Base-by-base conservation (phyloP, 1,140 invertebrate species). In the Anoplolepis gracilipes region DNA sequence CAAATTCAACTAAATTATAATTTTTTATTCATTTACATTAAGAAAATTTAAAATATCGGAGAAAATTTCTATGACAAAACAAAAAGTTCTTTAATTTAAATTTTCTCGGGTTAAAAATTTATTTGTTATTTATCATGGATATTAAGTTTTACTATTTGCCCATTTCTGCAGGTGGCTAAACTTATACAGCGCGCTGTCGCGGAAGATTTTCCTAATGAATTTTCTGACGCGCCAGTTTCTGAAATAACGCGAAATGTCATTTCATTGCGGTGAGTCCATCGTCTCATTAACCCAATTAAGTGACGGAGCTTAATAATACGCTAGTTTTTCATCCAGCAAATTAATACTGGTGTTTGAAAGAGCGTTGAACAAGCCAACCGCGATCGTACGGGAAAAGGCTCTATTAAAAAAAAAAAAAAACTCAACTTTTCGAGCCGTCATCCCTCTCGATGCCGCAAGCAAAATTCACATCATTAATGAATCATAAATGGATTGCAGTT, bases 251-350 rank as follows among this genome's bases (percentile, higher is more conserved):
- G 53, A 25, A 75, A 64, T 88, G 85, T 92, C 91, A 88, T 93
- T 92, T 92, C 86, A 87, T 78, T 62, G 86, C 81, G 78, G 49
- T 55, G 76, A 88, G 85, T 89, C 86, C 91, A 92, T 91, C 91
- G 89, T 89, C 90, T 93, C 92, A 93, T 93, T 93, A 93, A 93
- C 92, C 93, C 91, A 93, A 93, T 93, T 93, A 93, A 91, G 77
- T 87, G 88, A 36, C 87, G 84, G 84, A 82, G 86, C 91, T 92
- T 90, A 90, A 93, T 92, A 91, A 92, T 86, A 89, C 88, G 89
- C 87, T 82, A 62, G 78, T 90, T 75, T 90, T 86, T 90, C 84
- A 90, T 90, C 70, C 88, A 81, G 75, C 70, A 90, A 90, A 90
- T 90, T 90, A 90, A 77, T 65, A 75, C 73, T 33, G 53, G 67